phyloP scores from a whole-genome alignment of 1,140 invertebrate species.

The Pteromalus puparum region DNA sequence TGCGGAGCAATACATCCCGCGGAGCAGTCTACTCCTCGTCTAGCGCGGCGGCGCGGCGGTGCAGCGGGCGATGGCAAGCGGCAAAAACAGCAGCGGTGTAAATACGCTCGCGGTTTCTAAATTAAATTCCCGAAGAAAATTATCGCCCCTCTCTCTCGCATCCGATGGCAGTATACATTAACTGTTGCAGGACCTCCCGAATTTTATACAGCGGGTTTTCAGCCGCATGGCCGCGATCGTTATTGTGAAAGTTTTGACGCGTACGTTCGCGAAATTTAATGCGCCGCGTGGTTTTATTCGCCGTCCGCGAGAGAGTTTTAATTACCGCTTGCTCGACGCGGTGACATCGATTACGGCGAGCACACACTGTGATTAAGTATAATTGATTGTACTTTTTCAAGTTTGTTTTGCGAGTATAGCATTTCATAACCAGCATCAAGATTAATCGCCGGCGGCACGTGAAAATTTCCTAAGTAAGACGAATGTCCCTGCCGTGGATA shows the following conservation, averaged over 20 bases:
- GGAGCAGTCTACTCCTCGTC: neutral
- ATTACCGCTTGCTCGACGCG: neutral
- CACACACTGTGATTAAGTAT: conserved; percentile 12
- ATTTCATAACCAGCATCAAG: conserved; percentile 9
- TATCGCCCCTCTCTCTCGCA: neutral
- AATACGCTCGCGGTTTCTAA: neutral
- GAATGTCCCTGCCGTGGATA: neutral
- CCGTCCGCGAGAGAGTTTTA: neutral
- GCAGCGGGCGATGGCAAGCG: too few species aligned
- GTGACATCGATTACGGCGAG: neutral
- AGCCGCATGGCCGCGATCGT: neutral
- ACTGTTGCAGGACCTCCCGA: neutral
- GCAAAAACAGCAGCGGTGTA: neutral
- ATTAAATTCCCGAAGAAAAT: conserved; percentile 7
- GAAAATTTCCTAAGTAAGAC: conserved; percentile 25
- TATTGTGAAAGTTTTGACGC: neutral
- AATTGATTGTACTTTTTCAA: conserved; percentile 29
- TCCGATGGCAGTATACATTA: neutral
- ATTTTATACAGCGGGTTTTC: neutral
- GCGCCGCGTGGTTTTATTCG: neutral
- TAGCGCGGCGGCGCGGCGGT: too few species aligned
- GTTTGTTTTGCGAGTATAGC: neutral
- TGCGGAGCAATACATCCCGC: conserved; percentile 9
- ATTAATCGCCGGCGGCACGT: conserved; percentile 10
- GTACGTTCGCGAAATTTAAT: neutral